Percentiles rank a stretch among this genome's conserved stretches.
Conservation (phyloP, 1,140 invertebrate genomes). For the Eulimnadia texana region DNA sequence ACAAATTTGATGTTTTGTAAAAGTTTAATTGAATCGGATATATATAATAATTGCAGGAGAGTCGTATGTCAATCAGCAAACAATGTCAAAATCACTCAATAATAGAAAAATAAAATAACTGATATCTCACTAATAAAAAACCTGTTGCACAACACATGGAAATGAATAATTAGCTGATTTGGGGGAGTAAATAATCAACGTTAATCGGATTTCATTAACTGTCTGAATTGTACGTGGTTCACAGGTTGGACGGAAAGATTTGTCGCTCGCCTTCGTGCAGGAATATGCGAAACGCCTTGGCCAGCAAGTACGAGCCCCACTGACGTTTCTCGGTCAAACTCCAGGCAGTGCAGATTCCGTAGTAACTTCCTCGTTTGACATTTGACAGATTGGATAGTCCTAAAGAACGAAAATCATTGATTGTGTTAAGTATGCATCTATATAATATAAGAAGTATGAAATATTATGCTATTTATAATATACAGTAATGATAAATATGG, state of each 20-base stretch:
- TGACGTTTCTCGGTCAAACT: constrained; percentile 45
- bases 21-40: background rate
- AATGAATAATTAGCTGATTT: too few species aligned
- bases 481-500: too few species aligned
- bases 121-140: too few species aligned
- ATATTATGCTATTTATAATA: too few species aligned
- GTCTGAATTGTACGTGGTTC: background rate
- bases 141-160: too few species aligned
- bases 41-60: background rate
- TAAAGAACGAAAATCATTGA: constrained; percentile 20
- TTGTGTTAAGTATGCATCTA: background rate
- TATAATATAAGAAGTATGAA: too few species aligned
- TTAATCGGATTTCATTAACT: too few species aligned
- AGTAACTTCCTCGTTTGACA: constrained; percentile 64
- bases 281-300: constrained; percentile 70
- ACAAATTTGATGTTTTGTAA: too few species aligned
- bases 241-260: constrained; percentile 43
- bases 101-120: too few species aligned
- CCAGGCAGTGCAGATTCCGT: constrained; percentile 63
- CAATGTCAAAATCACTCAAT: too few species aligned
- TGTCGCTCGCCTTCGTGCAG: constrained; percentile 73
- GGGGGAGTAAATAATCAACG: too few species aligned
- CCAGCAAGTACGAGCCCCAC: constrained; percentile 66
- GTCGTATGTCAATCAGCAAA: too few species aligned
- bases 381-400: constrained; percentile 60